Evolutionary conservation across 2,113 vertebrate genomes (phyloP).

Genomic region (Salvator merianae): DNA sequence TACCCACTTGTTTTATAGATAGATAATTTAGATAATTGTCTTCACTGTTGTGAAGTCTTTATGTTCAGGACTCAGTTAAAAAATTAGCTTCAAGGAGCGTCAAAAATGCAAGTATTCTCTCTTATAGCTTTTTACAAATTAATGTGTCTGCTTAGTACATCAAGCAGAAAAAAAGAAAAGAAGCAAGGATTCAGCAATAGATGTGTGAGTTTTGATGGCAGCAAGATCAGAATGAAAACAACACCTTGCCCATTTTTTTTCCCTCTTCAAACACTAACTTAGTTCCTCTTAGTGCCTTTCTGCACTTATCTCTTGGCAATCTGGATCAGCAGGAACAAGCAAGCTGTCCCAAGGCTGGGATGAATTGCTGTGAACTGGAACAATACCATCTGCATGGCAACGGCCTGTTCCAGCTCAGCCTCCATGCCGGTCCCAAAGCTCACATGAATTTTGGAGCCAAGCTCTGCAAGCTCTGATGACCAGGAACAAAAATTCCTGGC

Average conservation of each 20-base stretch:
- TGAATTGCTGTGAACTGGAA: too few relatives aligned
- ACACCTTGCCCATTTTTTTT: background rate
- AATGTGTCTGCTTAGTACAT: background rate
- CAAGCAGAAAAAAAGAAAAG: background rate
- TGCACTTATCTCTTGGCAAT: too few relatives aligned
- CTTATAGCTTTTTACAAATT: background rate
- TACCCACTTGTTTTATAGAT: background rate
- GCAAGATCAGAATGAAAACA: background rate
- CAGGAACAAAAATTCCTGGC: too few relatives aligned
- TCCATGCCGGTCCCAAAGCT: too few relatives aligned
- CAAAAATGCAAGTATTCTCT: background rate
- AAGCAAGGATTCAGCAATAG: accelerated
- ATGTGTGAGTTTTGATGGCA: background rate
- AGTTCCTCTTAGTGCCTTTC: background rate
- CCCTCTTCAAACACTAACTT: background rate
- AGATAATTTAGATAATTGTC: background rate
- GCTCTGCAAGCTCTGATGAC: too few relatives aligned
- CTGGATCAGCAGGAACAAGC: too few relatives aligned
- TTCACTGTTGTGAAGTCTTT: too few relatives aligned
- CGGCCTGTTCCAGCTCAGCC: too few relatives aligned
- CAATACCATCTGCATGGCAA: too few relatives aligned
- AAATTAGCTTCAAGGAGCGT: background rate
- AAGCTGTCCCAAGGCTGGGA: too few relatives aligned
- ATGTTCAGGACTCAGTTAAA: background rate
- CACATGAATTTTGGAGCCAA: too few relatives aligned